These are phyloP conservation scores for Toxotes chatareus DNA, from an alignment of 2,113 vertebrate genomes.

Conservation along the genomic window DNA sequence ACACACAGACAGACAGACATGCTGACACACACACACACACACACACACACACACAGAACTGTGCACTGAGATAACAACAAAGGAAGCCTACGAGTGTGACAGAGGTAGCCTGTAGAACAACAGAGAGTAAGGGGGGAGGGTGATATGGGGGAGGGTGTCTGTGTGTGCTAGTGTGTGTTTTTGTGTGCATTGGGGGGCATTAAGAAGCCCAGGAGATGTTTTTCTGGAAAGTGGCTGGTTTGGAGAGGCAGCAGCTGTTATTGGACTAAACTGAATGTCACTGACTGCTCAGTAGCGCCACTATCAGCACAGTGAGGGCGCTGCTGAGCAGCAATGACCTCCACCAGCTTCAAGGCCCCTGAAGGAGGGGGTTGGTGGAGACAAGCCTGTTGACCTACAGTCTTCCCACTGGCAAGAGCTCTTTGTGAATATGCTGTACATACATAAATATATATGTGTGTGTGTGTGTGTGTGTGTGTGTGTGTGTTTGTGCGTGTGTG, in stretches of 20 bases:
- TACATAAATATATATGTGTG: neutral
- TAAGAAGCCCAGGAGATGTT: constrained; percentile 57
- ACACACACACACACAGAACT: constrained; percentile 36
- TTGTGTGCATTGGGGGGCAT: neutral
- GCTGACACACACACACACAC: neutral
- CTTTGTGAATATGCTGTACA: constrained; percentile 27
- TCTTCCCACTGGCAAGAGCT: constrained; percentile 42
- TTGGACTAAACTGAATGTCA: constrained; percentile 38
- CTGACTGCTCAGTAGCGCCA: constrained; percentile 20
- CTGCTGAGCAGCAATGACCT: constrained; percentile 51
- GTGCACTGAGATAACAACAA: constrained; percentile 47
- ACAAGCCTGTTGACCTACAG: constrained; percentile 42
- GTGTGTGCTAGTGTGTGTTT: neutral
- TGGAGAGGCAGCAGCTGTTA: constrained; percentile 61
- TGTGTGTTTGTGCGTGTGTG: constrained; percentile 1
- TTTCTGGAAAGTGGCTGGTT: constrained; percentile 54
- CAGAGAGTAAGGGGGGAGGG: constrained; percentile 34
- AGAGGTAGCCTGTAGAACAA: constrained; percentile 50
- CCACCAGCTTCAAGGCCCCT: constrained; percentile 36
- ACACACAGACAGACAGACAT: neutral
- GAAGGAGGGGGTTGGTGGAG: constrained; percentile 36
- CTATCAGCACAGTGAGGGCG: constrained; percentile 34
- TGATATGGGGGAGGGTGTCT: neutral
- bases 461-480: constrained; percentile 7
- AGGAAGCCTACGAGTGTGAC: constrained; percentile 50